Evolutionary conservation across 2,888 invertebrate species (phyloP), one percentile per base, ranked within the genome.

Genomic region (Bombylius major): DNA sequence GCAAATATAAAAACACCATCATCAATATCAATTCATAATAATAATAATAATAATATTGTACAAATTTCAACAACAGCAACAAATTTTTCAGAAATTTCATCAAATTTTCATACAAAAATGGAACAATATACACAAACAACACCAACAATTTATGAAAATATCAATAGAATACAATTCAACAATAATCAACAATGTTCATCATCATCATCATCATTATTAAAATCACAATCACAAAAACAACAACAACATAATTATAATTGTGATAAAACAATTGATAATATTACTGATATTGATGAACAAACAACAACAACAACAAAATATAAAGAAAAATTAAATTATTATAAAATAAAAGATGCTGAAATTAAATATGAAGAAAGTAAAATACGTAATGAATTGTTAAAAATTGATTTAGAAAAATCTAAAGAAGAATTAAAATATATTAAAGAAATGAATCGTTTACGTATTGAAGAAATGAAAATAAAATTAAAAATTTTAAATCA

Each of bases 291-390:
- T 23, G 23, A 23, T 23, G 23, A 23, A 23, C 23, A 23, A 23
- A 47, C 7, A 50, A 11, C 9, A 49, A 52, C 11, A 56, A 51
- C 1, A 57, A 48, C 39, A 47, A 50, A 13, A 47, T 49, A 65
- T 44, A 71, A 71, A 51, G 70, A 72, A 57, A 69, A 69, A 47
- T 64, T 72, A 47, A 70, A 69, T 54, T 70, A 62, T 58, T 69
- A 70, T 42, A 68, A 67, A 50, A 60, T 72, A n/a, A 70, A 70
- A 58, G 73, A 73, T 60, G 70, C 70, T 4, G 72, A 73, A 58
- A 58, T 71, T 55, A 68, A 70, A 7, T 67, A 65, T 60, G 70
- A 71, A 57, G 72, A 72, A 59, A 68, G 68, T 52, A 69, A 72
- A 56, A 58, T 72, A 53, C 60, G 67, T 32, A 61, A 69, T n/a